These are phyloP conservation scores for Drosophila diplacantha DNA, from an alignment of 2,888 invertebrate genomes.

Conservation along the genomic window DNA sequence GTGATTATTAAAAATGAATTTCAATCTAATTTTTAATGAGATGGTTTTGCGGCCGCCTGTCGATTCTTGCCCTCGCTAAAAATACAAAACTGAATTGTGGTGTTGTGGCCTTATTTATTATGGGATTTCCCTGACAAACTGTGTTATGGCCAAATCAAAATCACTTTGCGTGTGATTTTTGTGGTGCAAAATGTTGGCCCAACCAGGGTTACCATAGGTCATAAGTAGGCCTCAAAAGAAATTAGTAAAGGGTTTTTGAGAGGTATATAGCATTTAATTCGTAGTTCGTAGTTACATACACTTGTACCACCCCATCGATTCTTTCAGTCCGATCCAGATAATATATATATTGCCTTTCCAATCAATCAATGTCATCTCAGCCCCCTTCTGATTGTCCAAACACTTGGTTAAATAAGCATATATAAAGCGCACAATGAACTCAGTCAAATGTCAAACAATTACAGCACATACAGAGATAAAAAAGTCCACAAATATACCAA, in stretches of 20 bases:
- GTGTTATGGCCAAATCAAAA: constrained; percentile 23
- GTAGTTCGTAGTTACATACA: not conserved
- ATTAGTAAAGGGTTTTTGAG: constrained; percentile 7
- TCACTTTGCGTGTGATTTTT: constrained; percentile 43
- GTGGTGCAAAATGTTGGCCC: constrained; percentile 15
- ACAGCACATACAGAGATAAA: constrained; percentile 16
- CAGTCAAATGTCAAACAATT: constrained; percentile 37
- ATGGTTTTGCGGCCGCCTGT: constrained; percentile 36
- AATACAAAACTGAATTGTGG: constrained; percentile 27
- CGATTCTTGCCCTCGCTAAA: constrained; percentile 13
- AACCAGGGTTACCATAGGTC: not conserved
- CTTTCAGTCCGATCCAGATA: constrained; percentile 25
- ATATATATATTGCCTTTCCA: constrained; percentile 22
- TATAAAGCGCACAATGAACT: constrained; percentile 27
- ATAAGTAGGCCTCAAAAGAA: not conserved
- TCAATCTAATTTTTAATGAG: constrained; percentile 58
- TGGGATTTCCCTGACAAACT: constrained; percentile 29
- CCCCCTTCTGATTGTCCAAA: constrained; percentile 29
- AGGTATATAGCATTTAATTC: too few relatives aligned
- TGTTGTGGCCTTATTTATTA: constrained; percentile 27
- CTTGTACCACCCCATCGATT: constrained; percentile 1
- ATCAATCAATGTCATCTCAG: constrained; percentile 36
- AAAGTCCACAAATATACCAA: not conserved
- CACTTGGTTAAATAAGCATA: constrained; percentile 28
- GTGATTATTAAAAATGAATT: constrained; percentile 59